A percentile compares a stretch with the other conserved stretches of the same genome.
Evolutionary conservation across 2,797 vertebrate species (phyloP).

Genomic region (Lacerta bilineata): DNA sequence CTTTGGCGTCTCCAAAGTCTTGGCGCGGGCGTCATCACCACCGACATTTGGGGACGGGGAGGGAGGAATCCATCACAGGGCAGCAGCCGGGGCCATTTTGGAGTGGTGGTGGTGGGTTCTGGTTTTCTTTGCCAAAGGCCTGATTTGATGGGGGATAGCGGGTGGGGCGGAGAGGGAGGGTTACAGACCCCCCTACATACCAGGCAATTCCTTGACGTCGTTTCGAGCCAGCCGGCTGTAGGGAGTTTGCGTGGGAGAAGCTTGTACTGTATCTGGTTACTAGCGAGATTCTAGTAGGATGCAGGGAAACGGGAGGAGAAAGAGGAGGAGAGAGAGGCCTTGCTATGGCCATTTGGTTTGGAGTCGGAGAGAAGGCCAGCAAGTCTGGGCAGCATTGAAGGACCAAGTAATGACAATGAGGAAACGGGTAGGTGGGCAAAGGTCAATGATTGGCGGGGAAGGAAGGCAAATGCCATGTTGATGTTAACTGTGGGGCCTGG

Average conservation of each 20-base stretch:
- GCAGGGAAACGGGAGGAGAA: too few relatives aligned
- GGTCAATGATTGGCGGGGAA: background rate
- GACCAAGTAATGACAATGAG: background rate
- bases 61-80: background rate
- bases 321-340: background rate
- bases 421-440: background rate
- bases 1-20: background rate
- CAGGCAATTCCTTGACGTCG: background rate
- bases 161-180: background rate
- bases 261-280: background rate
- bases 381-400: background rate
- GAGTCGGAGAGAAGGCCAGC: background rate
- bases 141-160: background rate
- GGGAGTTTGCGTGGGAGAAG: background rate
- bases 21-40: background rate
- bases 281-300: too few relatives aligned
- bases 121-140: conserved; percentile 15
- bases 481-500: background rate
- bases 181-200: too few relatives aligned
- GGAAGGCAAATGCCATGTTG: background rate
- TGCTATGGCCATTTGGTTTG: background rate
- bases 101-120: background rate
- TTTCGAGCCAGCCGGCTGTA: too few relatives aligned
- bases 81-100: conserved; percentile 42
- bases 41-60: background rate